A percentile compares a stretch with the other conserved stretches of the same genome.
Evolutionary conservation across 2,888 invertebrate species (phyloP).

Genomic region (Ellobium chinense): DNA sequence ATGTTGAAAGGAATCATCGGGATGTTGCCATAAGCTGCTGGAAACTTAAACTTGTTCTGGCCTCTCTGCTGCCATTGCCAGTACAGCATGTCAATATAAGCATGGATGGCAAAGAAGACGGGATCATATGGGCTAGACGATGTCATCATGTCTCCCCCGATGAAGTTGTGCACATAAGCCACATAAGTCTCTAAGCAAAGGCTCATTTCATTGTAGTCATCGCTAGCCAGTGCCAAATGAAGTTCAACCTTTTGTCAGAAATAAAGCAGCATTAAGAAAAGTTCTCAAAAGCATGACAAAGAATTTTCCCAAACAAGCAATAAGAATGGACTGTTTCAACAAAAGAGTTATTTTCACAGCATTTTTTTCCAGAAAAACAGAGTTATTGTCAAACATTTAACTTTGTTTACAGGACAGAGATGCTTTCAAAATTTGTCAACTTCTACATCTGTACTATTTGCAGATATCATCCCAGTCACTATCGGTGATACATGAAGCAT

Average conservation of each 20-base stretch:
- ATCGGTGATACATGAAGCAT: too few relatives aligned
- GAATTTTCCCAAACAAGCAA: too few relatives aligned
- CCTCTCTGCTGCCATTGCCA: constrained; percentile 71
- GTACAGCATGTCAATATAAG: constrained; percentile 72
- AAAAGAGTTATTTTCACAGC: too few relatives aligned
- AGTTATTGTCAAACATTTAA: too few relatives aligned
- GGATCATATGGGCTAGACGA: constrained; percentile 70
- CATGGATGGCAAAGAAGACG: constrained; percentile 69
- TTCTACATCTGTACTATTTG: too few relatives aligned
- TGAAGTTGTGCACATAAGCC: constrained; percentile 69
- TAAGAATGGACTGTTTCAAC: too few relatives aligned
- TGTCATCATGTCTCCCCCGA: constrained; percentile 74
- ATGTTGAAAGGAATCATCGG: constrained; percentile 73
- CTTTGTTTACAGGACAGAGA: too few relatives aligned
- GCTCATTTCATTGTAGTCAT: constrained; percentile 71
- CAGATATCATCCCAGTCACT: too few relatives aligned
- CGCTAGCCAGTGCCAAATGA: constrained; percentile 65
- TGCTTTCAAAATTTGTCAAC: too few relatives aligned
- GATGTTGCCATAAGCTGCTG: constrained; percentile 69
- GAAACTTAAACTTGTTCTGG: constrained; percentile 69
- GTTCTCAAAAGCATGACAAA: too few relatives aligned
- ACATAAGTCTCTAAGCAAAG: constrained; percentile 66
- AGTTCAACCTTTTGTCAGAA: constrained; percentile 64
- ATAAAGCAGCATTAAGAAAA: background rate
- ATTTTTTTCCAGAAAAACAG: too few relatives aligned